Conservation (phyloP, 2,888 invertebrate species). For the Macrophya annulata region DNA sequence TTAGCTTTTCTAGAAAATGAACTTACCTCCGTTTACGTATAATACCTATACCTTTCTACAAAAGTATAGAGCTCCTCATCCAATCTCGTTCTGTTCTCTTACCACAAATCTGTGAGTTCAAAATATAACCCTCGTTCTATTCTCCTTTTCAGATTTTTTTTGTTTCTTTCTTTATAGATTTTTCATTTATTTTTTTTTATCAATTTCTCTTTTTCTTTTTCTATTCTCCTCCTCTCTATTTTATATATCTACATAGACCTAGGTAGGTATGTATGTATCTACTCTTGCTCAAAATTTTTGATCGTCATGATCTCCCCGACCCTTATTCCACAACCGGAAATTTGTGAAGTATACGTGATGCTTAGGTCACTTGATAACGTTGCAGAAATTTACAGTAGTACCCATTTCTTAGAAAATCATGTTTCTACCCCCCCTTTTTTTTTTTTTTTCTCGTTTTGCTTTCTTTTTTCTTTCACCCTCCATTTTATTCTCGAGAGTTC, state of each 20-base stretch:
- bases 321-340: slow-evolving; percentile 62
- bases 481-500: slow-evolving; percentile 34
- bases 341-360: slow-evolving; percentile 38
- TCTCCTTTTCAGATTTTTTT: not conserved
- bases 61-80: not conserved
- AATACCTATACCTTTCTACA: too few species aligned
- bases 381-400: slow-evolving; percentile 2
- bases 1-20: not conserved
- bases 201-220: not conserved
- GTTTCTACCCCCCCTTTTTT: not conserved
- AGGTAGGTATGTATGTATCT: too few species aligned
- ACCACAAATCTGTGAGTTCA: not conserved
- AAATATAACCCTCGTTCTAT: not conserved
- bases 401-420: not conserved
- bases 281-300: slow-evolving; percentile 37
- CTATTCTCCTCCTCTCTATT: slow-evolving; percentile 53
- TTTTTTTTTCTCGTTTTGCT: slow-evolving; percentile 17
- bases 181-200: too few species aligned
- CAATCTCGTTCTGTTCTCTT: not conserved
- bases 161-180: too few species aligned
- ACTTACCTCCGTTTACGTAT: not conserved
- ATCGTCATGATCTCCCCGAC: too few species aligned
- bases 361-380: slow-evolving; percentile 50
- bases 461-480: slow-evolving; percentile 25
- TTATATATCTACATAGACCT: too few species aligned